Conservation (phyloP, 2,888 invertebrate genomes). For the Miltochrista miniata region DNA sequence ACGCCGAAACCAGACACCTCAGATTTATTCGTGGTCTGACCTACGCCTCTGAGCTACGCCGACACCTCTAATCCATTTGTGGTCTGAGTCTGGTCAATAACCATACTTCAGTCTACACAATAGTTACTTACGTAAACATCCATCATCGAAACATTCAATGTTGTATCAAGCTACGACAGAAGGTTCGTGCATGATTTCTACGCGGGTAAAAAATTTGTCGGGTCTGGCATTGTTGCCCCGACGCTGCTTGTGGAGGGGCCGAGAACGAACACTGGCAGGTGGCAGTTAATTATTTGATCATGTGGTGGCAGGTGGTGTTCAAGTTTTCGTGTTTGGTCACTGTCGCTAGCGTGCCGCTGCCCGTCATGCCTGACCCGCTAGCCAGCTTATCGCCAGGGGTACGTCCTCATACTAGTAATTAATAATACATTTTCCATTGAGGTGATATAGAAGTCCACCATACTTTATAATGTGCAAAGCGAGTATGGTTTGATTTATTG, state of each 20-base stretch:
- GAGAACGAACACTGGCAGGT: conserved; percentile 7
- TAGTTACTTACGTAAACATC: no score
- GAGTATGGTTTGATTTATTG: no score
- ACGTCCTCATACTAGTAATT: conserved; percentile 6
- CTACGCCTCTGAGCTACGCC: no score
- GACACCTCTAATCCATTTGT: no score
- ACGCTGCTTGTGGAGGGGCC: conserved; percentile 21
- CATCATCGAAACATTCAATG: no score
- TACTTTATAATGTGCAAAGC: no score
- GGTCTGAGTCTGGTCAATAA: no score
- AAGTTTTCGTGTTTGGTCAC: conserved; percentile 43
- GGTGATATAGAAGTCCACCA: no score
- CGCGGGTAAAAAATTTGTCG: conserved; percentile 18
- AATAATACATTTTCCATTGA: not conserved
- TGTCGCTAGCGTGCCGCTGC: conserved; percentile 51
- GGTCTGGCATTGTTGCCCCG: conserved; percentile 8
- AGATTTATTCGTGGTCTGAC: no score
- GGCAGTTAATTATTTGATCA: conserved; percentile 48
- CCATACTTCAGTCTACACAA: no score
- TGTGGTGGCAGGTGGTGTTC: conserved; percentile 65
- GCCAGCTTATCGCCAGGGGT: conserved; percentile 46
- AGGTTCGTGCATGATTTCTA: conserved; percentile 4
- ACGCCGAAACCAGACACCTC: no score
- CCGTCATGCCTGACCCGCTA: conserved; percentile 46
- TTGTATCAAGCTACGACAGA: no score